Evolutionary conservation across 2,888 invertebrate species (phyloP).

Genomic region (Desoria tigrina): DNA sequence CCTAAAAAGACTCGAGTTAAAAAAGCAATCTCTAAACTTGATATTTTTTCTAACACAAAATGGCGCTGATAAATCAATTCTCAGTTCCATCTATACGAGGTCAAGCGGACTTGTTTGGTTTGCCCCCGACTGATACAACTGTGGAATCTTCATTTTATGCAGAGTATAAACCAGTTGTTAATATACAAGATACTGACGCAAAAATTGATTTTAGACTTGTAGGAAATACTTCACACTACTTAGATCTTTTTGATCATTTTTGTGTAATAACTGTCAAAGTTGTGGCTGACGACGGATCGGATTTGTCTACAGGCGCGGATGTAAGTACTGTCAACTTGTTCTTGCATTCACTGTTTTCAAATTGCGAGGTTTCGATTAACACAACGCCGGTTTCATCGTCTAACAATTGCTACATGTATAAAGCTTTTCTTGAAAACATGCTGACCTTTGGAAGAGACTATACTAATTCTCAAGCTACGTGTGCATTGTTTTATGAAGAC

Average conservation of each 20-base stretch:
- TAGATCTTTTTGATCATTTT: conserved; percentile 34
- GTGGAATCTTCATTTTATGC: conserved; percentile 35
- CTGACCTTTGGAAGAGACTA: conserved; percentile 19
- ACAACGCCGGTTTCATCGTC: conserved; percentile 15
- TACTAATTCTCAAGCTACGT: conserved; percentile 17
- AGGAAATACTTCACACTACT: conserved; percentile 27
- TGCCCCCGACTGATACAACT: conserved; percentile 36
- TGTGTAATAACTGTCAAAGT: conserved; percentile 23
- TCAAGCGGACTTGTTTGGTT: conserved; percentile 34
- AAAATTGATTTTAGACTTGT: conserved; percentile 41
- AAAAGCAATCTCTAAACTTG: conserved; percentile 21
- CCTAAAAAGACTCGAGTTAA: conserved; percentile 10
- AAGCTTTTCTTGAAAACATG: conserved; percentile 22
- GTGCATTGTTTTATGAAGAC: conserved; percentile 33
- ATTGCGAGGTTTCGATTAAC: conserved; percentile 27
- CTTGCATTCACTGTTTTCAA: conserved; percentile 30
- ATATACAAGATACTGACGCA: conserved; percentile 30
- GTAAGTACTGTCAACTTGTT: conserved; percentile 18
- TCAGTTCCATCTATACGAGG: conserved; percentile 28
- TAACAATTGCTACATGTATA: conserved; percentile 31
- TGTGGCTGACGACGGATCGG: conserved; percentile 5
- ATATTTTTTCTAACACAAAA: conserved; percentile 30
- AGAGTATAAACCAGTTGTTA: conserved; percentile 43
- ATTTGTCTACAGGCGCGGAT: conserved; percentile 8
- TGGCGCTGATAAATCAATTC: conserved; percentile 26